phyloP scores from a whole-genome alignment of 2,797 vertebrate species.

The Graptemys geographica region DNA sequence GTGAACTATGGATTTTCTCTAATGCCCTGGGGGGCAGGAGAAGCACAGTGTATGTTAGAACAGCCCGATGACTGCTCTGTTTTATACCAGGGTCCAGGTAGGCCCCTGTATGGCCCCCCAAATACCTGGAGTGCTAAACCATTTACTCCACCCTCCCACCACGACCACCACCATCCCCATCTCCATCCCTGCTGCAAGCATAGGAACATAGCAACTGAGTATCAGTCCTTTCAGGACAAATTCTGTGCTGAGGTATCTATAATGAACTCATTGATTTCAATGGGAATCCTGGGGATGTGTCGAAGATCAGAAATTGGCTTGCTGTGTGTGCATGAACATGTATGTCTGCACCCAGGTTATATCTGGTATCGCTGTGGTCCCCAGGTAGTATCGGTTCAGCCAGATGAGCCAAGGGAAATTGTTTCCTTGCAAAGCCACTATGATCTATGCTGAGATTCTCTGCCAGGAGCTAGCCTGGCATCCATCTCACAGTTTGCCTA shows the following conservation, averaged over 20 bases:
- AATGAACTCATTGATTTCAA: neutral
- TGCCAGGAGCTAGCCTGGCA: conserved; percentile 36
- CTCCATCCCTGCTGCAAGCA: neutral
- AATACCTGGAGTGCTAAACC: neutral
- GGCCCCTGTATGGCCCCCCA: neutral
- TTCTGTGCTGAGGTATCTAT: neutral
- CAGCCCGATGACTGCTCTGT: neutral
- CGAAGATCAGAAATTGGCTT: conserved; percentile 30
- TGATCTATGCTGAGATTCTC: neutral
- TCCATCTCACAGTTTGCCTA: conserved; percentile 44
- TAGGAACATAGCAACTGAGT: neutral
- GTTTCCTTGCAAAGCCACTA: neutral
- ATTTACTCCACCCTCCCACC: conserved; percentile 13
- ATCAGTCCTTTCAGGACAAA: neutral
- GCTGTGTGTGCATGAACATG: neutral
- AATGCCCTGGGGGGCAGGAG: neutral
- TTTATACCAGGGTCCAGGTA: neutral
- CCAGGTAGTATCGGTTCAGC: neutral
- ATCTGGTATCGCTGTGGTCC: neutral
- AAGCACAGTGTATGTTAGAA: neutral
- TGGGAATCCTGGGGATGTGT: neutral
- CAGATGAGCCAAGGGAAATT: neutral
- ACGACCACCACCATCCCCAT: neutral
- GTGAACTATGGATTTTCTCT: neutral
- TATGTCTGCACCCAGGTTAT: conserved; percentile 31